Base-by-base conservation (phyloP, 2,888 invertebrate genomes). In the Lissonota sp. region DNA sequence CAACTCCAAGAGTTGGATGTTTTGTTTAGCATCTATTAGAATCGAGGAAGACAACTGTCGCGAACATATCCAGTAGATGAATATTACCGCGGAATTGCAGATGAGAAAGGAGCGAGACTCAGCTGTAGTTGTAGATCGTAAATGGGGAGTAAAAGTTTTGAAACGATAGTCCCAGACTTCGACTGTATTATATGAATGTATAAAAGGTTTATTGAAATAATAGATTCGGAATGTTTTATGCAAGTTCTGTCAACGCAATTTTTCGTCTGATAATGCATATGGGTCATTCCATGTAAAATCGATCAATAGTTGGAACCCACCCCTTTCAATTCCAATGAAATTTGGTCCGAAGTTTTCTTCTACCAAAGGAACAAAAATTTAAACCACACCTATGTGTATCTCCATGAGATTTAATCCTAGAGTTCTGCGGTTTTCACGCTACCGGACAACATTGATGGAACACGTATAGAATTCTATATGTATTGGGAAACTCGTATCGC, bases 401-500 rank as follows among this genome's bases (percentile, higher is more conserved):
- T 8, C 6, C 6, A n/a, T 1, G 4, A 42, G 10, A 57, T 4
- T 26, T 6, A 37, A 60, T 49, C 49, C 7, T 8, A 26, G 26
- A 51, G 10, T 5, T 10, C 5, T 10, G 71, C 42, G 49, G n/a
- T 44, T 46, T 12, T 69, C 40, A 44, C 51, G 12, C 8, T 44
- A 5, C 10, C 39, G 16, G 10, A 26, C 8, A 8, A 51, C 49
- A 44, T 16, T 40, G 51, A 69, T 58, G 57, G 37, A 58, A 70
- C 58, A 66, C 73, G 70, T 49, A 58, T 42, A 51, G 51, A 44
- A 8, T 8, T 44, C 6, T 10, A 44, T 42, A 39, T 49, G 16
- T 62, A 72, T 40, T 46, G 16, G 57, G 46, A 46, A 37, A 37
- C 58, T 58, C 70, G 58, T 70, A 70, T 70, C 58, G 40, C 44